A percentile compares a stretch with the other conserved stretches of the same genome.
Conservation (phyloP, 1,140 invertebrate genomes). For the Vanessa atalanta region DNA sequence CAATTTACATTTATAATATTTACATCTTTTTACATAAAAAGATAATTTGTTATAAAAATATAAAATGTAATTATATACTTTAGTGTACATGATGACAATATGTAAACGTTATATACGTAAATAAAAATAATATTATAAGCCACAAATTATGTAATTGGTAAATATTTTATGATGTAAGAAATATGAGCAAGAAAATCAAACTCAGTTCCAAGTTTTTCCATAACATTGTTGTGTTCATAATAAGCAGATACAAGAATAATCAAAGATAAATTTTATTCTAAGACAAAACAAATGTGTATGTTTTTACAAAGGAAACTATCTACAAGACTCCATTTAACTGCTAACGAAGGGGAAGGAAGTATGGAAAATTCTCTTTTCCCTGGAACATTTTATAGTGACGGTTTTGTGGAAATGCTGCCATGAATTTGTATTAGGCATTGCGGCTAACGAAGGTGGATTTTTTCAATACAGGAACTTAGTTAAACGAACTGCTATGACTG, state of each 20-base stretch:
- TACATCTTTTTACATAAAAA: too few species aligned
- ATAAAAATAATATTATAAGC: too few species aligned
- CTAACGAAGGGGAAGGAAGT: conserved; percentile 24
- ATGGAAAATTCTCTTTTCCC: conserved; percentile 20
- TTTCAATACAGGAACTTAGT: conserved; percentile 15
- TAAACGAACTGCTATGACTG: conserved; percentile 17
- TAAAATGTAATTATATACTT: too few species aligned
- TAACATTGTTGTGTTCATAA: too few species aligned
- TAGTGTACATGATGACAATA: too few species aligned
- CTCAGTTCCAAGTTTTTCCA: too few species aligned
- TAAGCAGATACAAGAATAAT: not conserved
- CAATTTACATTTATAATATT: too few species aligned
- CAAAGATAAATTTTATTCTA: not conserved
- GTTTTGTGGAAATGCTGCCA: conserved; percentile 22
- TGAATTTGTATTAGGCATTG: conserved; percentile 24
- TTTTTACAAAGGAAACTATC: conserved; percentile 22
- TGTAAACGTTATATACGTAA: too few species aligned
- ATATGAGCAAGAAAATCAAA: too few species aligned
- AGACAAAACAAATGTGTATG: not conserved
- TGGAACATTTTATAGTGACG: conserved; percentile 17
- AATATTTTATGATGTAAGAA: too few species aligned
- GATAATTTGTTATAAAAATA: too few species aligned
- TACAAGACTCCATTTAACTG: conserved; percentile 10
- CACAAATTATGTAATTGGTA: too few species aligned
- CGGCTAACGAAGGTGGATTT: conserved; percentile 20